phyloP scores from a whole-genome alignment of 2,888 invertebrate genomes.

The Caenorhabditis sp. region DNA sequence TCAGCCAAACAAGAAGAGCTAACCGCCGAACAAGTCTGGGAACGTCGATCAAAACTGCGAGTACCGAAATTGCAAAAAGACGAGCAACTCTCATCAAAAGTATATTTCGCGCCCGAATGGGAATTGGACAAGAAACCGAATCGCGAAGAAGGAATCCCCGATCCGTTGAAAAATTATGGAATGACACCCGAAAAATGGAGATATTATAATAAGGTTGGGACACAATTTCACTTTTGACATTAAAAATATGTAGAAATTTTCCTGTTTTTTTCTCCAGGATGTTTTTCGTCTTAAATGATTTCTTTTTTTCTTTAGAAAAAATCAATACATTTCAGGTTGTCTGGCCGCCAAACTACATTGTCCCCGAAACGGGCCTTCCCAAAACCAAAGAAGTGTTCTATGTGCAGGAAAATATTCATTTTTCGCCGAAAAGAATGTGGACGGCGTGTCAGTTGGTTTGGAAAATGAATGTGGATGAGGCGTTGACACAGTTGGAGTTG shows the following conservation, averaged over 20 bases:
- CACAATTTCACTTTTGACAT: too few relatives aligned
- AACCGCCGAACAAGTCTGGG: slow-evolving; percentile 35
- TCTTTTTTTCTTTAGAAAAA: too few relatives aligned
- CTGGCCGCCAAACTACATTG: slow-evolving; percentile 68
- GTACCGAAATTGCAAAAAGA: slow-evolving; percentile 53
- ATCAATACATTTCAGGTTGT: slow-evolving; percentile 56
- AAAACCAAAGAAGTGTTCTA: slow-evolving; percentile 63
- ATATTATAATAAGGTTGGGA: slow-evolving; percentile 65
- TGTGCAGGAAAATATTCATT: slow-evolving; percentile 56
- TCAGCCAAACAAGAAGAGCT: neutral
- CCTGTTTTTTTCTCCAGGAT: too few relatives aligned
- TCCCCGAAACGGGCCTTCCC: slow-evolving; percentile 68
- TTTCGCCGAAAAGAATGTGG: slow-evolving; percentile 65
- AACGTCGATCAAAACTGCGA: slow-evolving; percentile 41
- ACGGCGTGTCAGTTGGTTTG: slow-evolving; percentile 64
- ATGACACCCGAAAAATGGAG: slow-evolving; percentile 71
- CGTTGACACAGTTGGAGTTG: slow-evolving; percentile 58
- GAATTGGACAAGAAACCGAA: slow-evolving; percentile 56
- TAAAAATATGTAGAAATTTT: too few relatives aligned
- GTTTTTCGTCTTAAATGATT: too few relatives aligned
- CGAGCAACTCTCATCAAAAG: slow-evolving; percentile 45
- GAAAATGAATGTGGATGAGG: slow-evolving; percentile 66
- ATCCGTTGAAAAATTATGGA: slow-evolving; percentile 59
- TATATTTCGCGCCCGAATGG: slow-evolving; percentile 65
- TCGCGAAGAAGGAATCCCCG: slow-evolving; percentile 53